These are phyloP conservation scores for Clostera curtula DNA, from an alignment of 2,888 invertebrate species.

Conservation along the genomic window DNA sequence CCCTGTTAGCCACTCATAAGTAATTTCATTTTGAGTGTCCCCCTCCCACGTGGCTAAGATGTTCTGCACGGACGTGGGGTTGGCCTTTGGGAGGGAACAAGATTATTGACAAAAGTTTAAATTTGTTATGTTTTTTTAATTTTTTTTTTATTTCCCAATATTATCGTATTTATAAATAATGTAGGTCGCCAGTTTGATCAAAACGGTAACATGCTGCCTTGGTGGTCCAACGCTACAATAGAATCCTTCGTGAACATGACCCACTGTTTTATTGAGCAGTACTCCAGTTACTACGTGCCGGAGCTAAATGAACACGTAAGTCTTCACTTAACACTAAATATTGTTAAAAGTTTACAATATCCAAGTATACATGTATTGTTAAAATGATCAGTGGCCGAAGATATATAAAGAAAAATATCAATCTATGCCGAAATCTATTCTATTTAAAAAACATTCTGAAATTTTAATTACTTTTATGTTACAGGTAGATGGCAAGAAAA, in stretches of 20 bases:
- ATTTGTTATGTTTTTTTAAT: neutral
- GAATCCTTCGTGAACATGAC: conserved; percentile 83
- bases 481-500: conserved; percentile 83
- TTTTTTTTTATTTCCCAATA: too few species aligned
- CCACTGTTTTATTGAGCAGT: conserved; percentile 90
- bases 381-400: too few species aligned
- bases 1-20: too few species aligned
- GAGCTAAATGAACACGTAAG: conserved; percentile 78
- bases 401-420: too few species aligned
- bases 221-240: conserved; percentile 91
- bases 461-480: conserved; percentile 1
- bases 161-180: conserved; percentile 7
- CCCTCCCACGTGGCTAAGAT: too few species aligned
- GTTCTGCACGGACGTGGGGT: too few species aligned
- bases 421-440: too few species aligned
- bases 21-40: too few species aligned
- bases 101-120: neutral
- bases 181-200: conserved; percentile 88
- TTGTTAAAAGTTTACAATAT: too few species aligned
- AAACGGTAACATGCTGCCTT: conserved; percentile 88
- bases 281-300: conserved; percentile 78
- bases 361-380: too few species aligned
- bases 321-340: conserved; percentile 5
- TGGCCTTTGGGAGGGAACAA: too few species aligned
- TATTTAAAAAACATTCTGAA: too few species aligned